Evolutionary conservation across 64 coral and sea anemone species (phyloP), one percentile per base, ranked within the genome.

Genomic region (Anthopleura sola): DNA sequence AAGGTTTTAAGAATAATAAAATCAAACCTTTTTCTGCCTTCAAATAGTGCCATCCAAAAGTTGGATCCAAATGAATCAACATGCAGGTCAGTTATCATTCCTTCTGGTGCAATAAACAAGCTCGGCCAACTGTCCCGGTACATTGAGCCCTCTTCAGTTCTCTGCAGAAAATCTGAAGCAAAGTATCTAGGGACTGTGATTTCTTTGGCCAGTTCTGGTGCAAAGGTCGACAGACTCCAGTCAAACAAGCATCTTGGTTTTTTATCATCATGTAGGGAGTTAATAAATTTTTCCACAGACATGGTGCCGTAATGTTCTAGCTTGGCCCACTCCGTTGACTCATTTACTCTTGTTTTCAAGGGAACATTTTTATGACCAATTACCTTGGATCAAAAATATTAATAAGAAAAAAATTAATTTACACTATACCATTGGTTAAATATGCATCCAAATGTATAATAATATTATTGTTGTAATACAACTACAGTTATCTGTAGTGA

Each of bases 11-110:
- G 4, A 44, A 44, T 44, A 44, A 6, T 44, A 8, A 3, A 44
- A 1, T 44, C 40, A 44, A 8, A 90, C 89, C 84, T 91, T 91
- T 91, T 91, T 51, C 84, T 85, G 39, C 89, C 89, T 81, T 91
- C 60, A 81, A 91, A 91, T 18, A 91, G 89, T 16, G 89, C 89
- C 84, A 91, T 91, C 89, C 89, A 91, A 49, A 86, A 91, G 37
- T 91, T 91, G 10, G 84, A 91, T 47, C 89, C 89, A 91, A 91
- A 91, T 68, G 83, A 51, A 68, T 91, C 89, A 44, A 91, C 58
- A 68, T 91, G 89, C 14, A 91, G 55, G 31, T 91, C 83, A 7
- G 54, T 86, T 47, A 80, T 60, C 48, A 91, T 68, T 21, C 89
- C 89, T 68, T 47, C 6, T 36, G 89, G 84, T 82, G 83, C 89